These are phyloP conservation scores for Diarsia rubi DNA, from an alignment of 2,888 invertebrate species.

Conservation along the genomic window DNA sequence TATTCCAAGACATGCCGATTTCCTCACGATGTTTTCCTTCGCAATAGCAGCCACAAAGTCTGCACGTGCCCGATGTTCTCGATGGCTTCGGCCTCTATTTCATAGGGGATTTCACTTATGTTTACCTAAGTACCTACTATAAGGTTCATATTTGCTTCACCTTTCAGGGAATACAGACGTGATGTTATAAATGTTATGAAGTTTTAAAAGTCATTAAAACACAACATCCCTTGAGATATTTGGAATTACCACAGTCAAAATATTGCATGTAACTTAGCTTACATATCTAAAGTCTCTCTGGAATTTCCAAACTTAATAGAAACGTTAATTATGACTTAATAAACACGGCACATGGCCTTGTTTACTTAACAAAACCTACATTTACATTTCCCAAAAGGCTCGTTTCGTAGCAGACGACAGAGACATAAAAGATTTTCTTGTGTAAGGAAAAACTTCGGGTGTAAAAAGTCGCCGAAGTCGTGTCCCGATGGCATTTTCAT, in stretches of 20 bases:
- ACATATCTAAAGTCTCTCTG: background rate
- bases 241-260: background rate
- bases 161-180: background rate
- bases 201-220: background rate
- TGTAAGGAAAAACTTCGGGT: background rate
- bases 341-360: conserved; percentile 2
- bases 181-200: background rate
- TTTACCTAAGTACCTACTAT: no score
- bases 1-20: no score
- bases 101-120: no score
- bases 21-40: no score
- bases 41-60: background rate
- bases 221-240: background rate
- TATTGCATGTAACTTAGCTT: background rate
- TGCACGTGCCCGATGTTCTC: background rate
- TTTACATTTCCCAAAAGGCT: conserved; percentile 15
- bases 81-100: background rate
- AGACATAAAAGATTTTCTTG: conserved; percentile 3
- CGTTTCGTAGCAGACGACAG: background rate
- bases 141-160: background rate
- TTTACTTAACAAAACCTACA: conserved; percentile 24
- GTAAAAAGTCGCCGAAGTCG: background rate
- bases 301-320: conserved; percentile 15
- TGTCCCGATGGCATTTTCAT: background rate
- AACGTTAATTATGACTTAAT: conserved; percentile 23